Evolutionary conservation across 2,113 vertebrate species (phyloP), one percentile per base, ranked within the genome.

Genomic region (Pavo muticus): DNA sequence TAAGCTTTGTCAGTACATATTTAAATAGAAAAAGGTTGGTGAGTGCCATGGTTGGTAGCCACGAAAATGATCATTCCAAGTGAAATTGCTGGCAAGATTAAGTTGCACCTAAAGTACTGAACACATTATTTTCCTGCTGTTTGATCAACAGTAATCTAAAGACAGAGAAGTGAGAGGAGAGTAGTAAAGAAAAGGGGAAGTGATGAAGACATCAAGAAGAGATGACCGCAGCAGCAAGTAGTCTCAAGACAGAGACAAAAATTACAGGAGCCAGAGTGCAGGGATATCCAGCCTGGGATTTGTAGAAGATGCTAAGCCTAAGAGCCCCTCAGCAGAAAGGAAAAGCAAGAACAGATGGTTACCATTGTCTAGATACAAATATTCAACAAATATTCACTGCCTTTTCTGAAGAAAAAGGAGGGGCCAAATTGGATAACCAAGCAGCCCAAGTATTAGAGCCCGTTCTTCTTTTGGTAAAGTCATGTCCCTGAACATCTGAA

Each of bases 401-500:
- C n/a, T 67, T 69, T 84, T 73, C n/a, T 45, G 40, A 80, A 89
- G 54, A 21, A 56, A 87, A 88, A 80, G 45, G 68, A 80, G 18
- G 16, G 12, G 21, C 19, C 1, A 3, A 37, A 69, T 48, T 73
- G 27, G 40, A 72, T 13, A 70, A 73, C 20, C 15, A 72, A 72
- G 2, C 21, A 64, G 87, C 18, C 11, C 4, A 50, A 87, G 21
- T 27, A 40, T 56, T 67, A 83, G 32, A 89, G 71, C 15, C 57
- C 3, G 1, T 40, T 20, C 20, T 79, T 87, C 48, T 52, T 23
- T 54, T n/a, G 40, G 30, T 84, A 69, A 79, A 17, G 48, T 87
- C 50, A 10, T 3, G 15, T 48, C 73, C 78, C 40, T 13, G 27
- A 80, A 73, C 19, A 65, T 0, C 0, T 40, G 48, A 72, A 63